phyloP scores from a whole-genome alignment of 2,113 vertebrate genomes.

The Sula dactylatra region DNA sequence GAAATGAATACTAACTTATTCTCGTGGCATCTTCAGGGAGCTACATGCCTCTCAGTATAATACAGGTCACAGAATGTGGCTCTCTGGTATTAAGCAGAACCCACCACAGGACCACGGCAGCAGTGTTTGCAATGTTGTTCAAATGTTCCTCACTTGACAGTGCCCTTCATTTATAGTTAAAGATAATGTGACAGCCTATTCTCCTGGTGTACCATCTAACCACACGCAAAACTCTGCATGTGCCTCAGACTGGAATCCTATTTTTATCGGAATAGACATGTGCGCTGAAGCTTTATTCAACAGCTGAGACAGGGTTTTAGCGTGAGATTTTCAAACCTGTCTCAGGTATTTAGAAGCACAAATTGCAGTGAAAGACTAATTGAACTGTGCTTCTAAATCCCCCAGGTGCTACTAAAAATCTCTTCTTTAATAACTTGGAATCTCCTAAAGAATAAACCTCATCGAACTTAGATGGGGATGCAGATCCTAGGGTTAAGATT shows the following conservation, averaged over 20 bases:
- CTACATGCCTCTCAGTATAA: not conserved
- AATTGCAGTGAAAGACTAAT: slow-evolving; percentile 58
- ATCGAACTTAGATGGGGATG: slow-evolving; percentile 46
- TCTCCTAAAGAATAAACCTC: slow-evolving; percentile 56
- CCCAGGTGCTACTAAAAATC: slow-evolving; percentile 56
- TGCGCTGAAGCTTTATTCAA: slow-evolving; percentile 59
- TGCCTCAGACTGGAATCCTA: slow-evolving; percentile 30
- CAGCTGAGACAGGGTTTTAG: slow-evolving; percentile 54
- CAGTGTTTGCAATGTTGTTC: not conserved
- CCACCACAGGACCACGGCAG: fast-evolving
- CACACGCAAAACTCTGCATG: slow-evolving; percentile 13
- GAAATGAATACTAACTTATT: not conserved
- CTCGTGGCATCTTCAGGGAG: not conserved
- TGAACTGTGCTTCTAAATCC: slow-evolving; percentile 63
- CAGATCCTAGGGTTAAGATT: slow-evolving; percentile 52
- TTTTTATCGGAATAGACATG: slow-evolving; percentile 60
- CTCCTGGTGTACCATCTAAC: slow-evolving; percentile 1
- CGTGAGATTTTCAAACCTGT: slow-evolving; percentile 59
- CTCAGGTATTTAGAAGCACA: slow-evolving; percentile 64
- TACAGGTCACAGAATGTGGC: not conserved
- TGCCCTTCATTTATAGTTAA: slow-evolving; percentile 56
- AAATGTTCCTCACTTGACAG: slow-evolving; percentile 3
- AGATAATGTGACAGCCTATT: slow-evolving; percentile 56
- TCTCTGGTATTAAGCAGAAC: not conserved
- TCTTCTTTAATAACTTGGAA: slow-evolving; percentile 55